A percentile compares a stretch with the other conserved stretches of the same genome.
Conservation (phyloP, 2,797 vertebrate genomes). For the Anolis apletophallus region DNA sequence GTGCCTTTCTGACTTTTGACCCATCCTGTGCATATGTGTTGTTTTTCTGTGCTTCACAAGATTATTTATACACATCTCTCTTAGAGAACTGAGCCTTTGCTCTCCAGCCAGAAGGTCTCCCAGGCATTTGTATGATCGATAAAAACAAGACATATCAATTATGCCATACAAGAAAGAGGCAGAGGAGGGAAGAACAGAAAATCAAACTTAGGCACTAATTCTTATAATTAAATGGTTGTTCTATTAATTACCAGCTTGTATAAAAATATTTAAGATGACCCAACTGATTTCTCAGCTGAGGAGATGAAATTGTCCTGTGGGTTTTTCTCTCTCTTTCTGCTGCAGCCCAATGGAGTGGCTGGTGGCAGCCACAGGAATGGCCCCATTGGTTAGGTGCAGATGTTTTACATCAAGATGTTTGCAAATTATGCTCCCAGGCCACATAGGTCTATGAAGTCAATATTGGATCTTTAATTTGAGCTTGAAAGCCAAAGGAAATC, state of each 20-base stretch:
- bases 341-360: neutral
- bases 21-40: neutral
- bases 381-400: neutral
- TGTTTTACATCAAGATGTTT: neutral
- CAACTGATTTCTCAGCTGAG: neutral
- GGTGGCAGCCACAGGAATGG: neutral
- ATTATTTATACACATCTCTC: neutral
- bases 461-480: too few species aligned
- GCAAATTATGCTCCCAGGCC: neutral
- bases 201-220: neutral
- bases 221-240: neutral
- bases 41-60: neutral
- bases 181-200: neutral
- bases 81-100: neutral
- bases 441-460: constrained; percentile 5
- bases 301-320: neutral
- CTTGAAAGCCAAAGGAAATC: neutral
- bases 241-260: neutral
- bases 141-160: neutral
- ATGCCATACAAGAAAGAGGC: neutral
- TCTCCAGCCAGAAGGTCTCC: neutral
- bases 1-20: too few species aligned
- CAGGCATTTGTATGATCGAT: neutral
- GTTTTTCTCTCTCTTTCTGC: neutral
- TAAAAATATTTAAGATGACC: neutral